These are phyloP conservation scores for Hydropotes inermis DNA, from an alignment of 2,113 vertebrate genomes.

Conservation along the genomic window DNA sequence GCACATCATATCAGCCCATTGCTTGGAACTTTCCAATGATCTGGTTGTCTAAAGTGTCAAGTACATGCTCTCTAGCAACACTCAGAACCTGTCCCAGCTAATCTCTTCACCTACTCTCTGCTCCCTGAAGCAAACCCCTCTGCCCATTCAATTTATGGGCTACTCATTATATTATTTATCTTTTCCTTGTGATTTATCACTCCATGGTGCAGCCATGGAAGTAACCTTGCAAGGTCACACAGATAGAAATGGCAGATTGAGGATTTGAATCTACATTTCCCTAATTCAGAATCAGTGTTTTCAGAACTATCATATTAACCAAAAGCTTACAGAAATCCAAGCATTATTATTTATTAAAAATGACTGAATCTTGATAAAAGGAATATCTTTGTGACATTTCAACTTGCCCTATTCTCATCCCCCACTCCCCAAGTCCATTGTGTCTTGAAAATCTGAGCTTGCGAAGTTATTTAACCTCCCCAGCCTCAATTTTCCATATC, in stretches of 20 bases:
- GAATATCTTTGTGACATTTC: background rate
- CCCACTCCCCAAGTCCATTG: background rate
- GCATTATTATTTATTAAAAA: background rate
- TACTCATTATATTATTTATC: background rate
- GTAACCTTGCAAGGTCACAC: background rate
- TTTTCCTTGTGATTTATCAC: background rate
- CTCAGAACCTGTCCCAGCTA: background rate
- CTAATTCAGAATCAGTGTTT: conserved; percentile 27
- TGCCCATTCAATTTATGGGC: background rate
- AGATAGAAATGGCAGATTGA: background rate
- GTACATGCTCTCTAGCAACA: background rate
- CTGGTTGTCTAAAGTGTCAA: background rate
- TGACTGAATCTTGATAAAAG: background rate
- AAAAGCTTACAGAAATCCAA: background rate
- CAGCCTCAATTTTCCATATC: background rate
- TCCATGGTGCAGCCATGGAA: background rate
- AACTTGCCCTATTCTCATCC: background rate
- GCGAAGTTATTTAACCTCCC: background rate
- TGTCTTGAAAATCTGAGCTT: background rate
- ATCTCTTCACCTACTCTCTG: background rate
- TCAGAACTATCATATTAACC: background rate
- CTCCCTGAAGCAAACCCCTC: background rate
- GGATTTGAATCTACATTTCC: background rate
- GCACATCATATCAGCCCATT: background rate
- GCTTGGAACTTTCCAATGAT: background rate